Evolutionary conservation across 1,140 invertebrate species (phyloP).

Genomic region (Cryptotermes secundus): DNA sequence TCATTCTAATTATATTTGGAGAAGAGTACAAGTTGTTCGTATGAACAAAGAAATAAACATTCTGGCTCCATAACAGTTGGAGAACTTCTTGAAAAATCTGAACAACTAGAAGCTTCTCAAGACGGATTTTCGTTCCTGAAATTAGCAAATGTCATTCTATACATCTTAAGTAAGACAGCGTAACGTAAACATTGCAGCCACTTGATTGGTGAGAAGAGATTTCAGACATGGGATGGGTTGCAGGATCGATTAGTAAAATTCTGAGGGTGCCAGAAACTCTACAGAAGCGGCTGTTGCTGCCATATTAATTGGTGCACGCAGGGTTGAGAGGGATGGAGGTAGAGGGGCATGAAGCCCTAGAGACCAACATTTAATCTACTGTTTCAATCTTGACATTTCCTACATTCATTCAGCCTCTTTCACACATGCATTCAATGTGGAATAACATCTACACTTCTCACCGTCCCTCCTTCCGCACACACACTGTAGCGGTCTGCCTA

Average conservation of each 20-base stretch:
- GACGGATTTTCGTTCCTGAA: too few relatives aligned
- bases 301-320: neutral
- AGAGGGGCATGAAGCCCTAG: neutral
- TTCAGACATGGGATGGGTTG: neutral
- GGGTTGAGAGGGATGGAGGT: neutral
- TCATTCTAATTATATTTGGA: too few relatives aligned
- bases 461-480: too few relatives aligned
- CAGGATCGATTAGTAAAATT: neutral
- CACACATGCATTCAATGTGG: neutral
- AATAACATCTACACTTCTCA: neutral
- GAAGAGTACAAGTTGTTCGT: too few relatives aligned
- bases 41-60: too few relatives aligned
- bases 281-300: neutral
- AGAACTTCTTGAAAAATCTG: too few relatives aligned
- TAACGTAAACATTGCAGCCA: neutral
- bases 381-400: neutral
- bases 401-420: too few relatives aligned
- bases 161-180: too few relatives aligned
- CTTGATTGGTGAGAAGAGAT: neutral
- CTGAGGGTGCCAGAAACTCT: neutral
- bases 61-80: too few relatives aligned
- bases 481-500: neutral
- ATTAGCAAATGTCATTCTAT: too few relatives aligned
- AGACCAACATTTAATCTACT: neutral
- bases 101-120: too few relatives aligned